These are phyloP conservation scores for Amphipyra tragopoginis DNA, from an alignment of 2,888 invertebrate genomes.

Conservation along the genomic window DNA sequence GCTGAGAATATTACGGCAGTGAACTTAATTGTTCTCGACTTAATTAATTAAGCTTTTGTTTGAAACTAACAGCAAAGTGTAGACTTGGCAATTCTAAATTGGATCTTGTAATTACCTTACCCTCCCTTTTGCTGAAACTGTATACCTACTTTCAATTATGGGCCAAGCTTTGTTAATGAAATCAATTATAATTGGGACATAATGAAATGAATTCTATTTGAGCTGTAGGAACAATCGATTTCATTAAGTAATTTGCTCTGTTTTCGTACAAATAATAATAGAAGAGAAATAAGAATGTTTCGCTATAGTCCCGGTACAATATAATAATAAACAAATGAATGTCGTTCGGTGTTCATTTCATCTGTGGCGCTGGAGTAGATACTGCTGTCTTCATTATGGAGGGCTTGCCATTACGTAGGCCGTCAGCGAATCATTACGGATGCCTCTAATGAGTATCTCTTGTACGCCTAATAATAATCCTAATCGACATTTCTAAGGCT, in stretches of 20 bases:
- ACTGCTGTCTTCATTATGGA: constrained; percentile 67
- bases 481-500: constrained; percentile 44
- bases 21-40: constrained; percentile 90
- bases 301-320: constrained; percentile 16
- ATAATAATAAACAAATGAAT: constrained; percentile 51
- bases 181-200: constrained; percentile 87
- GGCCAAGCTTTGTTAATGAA: constrained; percentile 87
- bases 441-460: constrained; percentile 72
- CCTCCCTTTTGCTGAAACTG: constrained; percentile 87
- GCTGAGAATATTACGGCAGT: constrained; percentile 89
- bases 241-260: constrained; percentile 75
- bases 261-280: constrained; percentile 59
- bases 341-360: constrained; percentile 57
- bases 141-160: constrained; percentile 89
- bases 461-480: constrained; percentile 65
- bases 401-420: constrained; percentile 66
- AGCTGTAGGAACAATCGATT: constrained; percentile 70
- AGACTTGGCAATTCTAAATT: constrained; percentile 90
- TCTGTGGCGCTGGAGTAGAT: constrained; percentile 57
- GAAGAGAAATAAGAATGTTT: constrained; percentile 37
- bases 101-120: constrained; percentile 90
- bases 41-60: constrained; percentile 90
- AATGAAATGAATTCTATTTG: constrained; percentile 76
- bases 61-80: constrained; percentile 90
- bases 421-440: constrained; percentile 70